Evolutionary conservation across 2,888 invertebrate genomes (phyloP).

Genomic region (Toxonevra muliebris): DNA sequence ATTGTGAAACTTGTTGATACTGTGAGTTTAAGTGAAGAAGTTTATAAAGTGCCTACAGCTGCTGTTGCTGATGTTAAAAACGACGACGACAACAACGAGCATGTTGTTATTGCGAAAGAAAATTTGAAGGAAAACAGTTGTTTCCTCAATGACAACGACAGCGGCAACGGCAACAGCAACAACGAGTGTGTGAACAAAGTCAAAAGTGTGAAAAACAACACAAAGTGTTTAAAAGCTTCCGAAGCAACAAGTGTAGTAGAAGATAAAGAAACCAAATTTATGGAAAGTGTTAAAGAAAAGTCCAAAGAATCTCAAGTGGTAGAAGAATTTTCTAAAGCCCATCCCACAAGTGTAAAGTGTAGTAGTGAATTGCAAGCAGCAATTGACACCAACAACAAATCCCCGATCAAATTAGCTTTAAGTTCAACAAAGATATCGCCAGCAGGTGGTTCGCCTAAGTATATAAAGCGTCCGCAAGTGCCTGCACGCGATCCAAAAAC

Average conservation of each 20-base stretch:
- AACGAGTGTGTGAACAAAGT: no score
- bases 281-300: not conserved
- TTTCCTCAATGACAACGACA: conserved; percentile 5
- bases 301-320: not conserved
- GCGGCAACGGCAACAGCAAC: not conserved
- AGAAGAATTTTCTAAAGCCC: not conserved
- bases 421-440: not conserved
- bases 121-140: not conserved
- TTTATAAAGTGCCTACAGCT: no score
- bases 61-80: no score
- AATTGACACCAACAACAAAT: no score
- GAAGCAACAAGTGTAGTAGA: conserved; percentile 10
- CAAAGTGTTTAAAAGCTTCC: conserved; percentile 1
- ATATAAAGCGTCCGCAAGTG: conserved; percentile 31
- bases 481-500: conserved; percentile 50
- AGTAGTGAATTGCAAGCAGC: no score
- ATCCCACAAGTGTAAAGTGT: not conserved
- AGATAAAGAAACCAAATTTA: not conserved
- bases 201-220: not conserved
- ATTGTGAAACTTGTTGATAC: conserved; percentile 18
- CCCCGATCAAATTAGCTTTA: no score
- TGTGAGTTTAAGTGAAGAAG: no score
- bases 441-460: not conserved
- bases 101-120: conserved; percentile 7
- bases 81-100: no score